Evolutionary conservation across 2,797 vertebrate genomes (phyloP).

Genomic region (Kryptolebias ocellatus): DNA sequence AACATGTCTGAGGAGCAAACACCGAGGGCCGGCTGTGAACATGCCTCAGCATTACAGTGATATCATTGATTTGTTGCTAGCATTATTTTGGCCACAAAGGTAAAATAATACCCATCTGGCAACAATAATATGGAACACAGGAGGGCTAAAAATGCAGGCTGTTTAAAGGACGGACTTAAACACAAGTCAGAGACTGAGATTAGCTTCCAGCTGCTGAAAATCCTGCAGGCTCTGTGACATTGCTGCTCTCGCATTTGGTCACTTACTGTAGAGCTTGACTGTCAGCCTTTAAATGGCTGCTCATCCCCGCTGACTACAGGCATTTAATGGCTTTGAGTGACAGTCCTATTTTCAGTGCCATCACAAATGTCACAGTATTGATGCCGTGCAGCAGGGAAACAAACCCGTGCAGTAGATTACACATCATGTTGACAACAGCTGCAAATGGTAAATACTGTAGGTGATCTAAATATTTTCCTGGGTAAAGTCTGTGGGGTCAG

Average conservation of each 20-base stretch:
- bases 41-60: neutral
- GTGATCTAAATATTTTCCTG: neutral
- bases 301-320: constrained; percentile 40
- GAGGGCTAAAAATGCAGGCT: neutral
- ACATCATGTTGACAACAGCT: constrained; percentile 14
- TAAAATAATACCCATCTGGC: neutral
- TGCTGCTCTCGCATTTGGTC: constrained; percentile 19
- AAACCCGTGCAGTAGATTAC: constrained; percentile 16
- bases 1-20: constrained; percentile 28
- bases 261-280: constrained; percentile 7
- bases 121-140: neutral
- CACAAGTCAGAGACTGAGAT: constrained; percentile 16
- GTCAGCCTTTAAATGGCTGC: constrained; percentile 40
- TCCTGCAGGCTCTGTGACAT: neutral
- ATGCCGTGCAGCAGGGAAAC: constrained; percentile 15
- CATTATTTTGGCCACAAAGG: neutral
- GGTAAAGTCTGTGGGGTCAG: constrained; percentile 10
- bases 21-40: neutral
- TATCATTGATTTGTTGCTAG: neutral
- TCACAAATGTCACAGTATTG: constrained; percentile 16
- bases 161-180: constrained; percentile 6
- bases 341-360: constrained; percentile 26
- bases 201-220: constrained; percentile 12
- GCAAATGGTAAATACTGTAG: neutral
- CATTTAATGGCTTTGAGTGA: constrained; percentile 37